These are phyloP conservation scores for Eriocheir sinensis DNA, from an alignment of 1,140 invertebrate genomes.

Conservation along the genomic window DNA sequence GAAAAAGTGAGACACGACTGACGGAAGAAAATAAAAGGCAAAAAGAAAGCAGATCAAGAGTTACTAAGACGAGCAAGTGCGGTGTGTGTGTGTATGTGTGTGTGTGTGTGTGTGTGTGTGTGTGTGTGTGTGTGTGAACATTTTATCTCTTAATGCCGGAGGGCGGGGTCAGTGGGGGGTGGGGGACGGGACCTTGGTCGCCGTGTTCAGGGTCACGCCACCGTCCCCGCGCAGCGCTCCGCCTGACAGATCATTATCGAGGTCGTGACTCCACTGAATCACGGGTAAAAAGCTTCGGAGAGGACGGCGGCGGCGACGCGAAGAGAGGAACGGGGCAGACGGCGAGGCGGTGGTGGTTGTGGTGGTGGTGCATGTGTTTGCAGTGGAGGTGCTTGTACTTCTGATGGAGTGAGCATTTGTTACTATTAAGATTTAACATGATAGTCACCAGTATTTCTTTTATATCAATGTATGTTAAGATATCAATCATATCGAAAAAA, in stretches of 20 bases:
- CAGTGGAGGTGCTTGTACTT: not conserved
- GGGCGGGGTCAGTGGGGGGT: not conserved
- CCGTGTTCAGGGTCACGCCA: not conserved
- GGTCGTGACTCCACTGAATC: not conserved
- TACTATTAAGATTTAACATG: no score
- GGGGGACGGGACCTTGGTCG: not conserved
- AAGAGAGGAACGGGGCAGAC: no score
- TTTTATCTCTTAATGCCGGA: not conserved
- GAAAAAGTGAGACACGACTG: no score
- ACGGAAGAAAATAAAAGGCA: no score
- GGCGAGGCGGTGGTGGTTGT: not conserved
- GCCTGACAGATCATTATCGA: slow-evolving; percentile 24
- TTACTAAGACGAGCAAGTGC: no score
- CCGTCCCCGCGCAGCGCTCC: not conserved
- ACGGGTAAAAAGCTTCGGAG: not conserved
- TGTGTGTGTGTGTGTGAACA: not conserved
- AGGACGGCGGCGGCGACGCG: not conserved
- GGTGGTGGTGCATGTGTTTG: not conserved
- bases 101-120: no score
- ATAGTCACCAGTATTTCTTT: no score
- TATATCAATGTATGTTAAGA: no score
- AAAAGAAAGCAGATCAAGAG: no score
- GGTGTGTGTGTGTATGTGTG: no score
- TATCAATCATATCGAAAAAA: no score
- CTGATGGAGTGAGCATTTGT: no score